Evolutionary conservation across 2,113 vertebrate species (phyloP).

Genomic region (Eubucco bourcierii): DNA sequence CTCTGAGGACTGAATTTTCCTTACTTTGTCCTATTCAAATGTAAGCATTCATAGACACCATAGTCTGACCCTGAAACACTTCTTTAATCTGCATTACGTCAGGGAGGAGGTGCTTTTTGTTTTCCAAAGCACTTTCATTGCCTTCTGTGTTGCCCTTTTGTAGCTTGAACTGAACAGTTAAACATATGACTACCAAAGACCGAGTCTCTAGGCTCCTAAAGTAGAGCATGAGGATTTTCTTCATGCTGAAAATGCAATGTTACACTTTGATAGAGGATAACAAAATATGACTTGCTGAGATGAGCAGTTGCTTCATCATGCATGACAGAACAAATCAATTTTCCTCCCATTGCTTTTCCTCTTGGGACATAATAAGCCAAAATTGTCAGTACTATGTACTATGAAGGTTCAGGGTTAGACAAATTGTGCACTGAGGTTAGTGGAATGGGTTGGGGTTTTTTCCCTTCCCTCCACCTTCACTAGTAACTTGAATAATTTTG

Average conservation of each 20-base stretch:
- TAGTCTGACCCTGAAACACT: neutral
- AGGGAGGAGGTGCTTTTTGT: neutral
- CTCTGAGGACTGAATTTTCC: neutral
- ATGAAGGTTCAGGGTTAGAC: neutral
- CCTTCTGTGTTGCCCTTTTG: neutral
- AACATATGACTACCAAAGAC: neutral
- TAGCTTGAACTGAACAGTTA: neutral
- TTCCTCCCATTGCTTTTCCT: slow-evolving; percentile 46
- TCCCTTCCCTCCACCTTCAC: too few relatives aligned
- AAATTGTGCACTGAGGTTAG: neutral
- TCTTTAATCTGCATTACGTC: neutral
- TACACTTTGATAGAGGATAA: slow-evolving; percentile 2
- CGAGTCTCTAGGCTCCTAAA: neutral
- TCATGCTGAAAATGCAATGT: neutral
- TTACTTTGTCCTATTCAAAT: neutral
- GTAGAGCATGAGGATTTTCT: neutral
- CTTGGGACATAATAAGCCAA: slow-evolving; percentile 21
- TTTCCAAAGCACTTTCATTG: neutral
- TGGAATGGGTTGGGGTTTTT: neutral
- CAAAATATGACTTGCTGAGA: slow-evolving; percentile 35
- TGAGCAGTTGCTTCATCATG: slow-evolving; percentile 39
- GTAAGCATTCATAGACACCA: neutral
- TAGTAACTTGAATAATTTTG: neutral
- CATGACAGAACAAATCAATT: slow-evolving; percentile 56
- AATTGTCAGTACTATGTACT: neutral